phyloP scores from a whole-genome alignment of 2,888 invertebrate genomes.

The Drosophila rellima region DNA sequence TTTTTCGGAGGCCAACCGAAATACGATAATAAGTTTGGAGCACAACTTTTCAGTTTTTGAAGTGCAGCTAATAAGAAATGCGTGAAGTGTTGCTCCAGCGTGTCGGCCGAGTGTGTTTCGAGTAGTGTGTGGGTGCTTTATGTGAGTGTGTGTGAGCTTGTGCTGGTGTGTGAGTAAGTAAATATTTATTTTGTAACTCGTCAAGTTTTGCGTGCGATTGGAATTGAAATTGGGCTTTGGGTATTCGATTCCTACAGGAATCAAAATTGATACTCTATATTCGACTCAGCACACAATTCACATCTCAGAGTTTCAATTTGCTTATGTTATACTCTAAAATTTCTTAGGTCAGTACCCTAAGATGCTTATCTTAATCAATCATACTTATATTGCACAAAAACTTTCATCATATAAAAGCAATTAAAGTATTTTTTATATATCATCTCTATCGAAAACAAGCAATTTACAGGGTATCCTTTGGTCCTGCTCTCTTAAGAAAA shows the following conservation, averaged over 20 bases:
- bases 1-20: conserved; percentile 7
- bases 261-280: conserved; percentile 19
- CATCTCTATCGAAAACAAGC: neutral
- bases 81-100: conserved; percentile 68
- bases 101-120: conserved; percentile 44
- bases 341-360: neutral
- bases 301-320: neutral
- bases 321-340: neutral
- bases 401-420: too few relatives aligned
- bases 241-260: conserved; percentile 14
- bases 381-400: too few relatives aligned
- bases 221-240: conserved; percentile 60
- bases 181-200: conserved; percentile 72
- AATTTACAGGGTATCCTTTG: neutral
- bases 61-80: conserved; percentile 76
- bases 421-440: neutral
- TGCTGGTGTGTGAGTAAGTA: conserved; percentile 46
- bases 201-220: conserved; percentile 68
- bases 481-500: too few relatives aligned
- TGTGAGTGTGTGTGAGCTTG: conserved; percentile 13
- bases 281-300: conserved; percentile 1
- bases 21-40: conserved; percentile 64
- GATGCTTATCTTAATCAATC: too few relatives aligned
- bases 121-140: conserved; percentile 13
- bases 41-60: conserved; percentile 57